Conservation (phyloP, 2,797 vertebrate species). For the Molossus molossus region DNA sequence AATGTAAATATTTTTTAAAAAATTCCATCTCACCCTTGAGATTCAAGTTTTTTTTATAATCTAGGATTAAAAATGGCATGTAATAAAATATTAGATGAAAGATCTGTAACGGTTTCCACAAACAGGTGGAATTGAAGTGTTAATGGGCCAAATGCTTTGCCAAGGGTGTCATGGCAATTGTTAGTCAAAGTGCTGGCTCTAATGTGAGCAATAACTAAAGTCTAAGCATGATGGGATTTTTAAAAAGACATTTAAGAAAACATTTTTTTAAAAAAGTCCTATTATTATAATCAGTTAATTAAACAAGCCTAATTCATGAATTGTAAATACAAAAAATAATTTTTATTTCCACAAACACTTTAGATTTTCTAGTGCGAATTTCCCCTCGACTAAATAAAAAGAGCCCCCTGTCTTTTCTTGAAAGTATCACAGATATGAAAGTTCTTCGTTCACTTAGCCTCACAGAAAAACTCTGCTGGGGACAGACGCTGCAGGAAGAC, state of each 20-base stretch:
- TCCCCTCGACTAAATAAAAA: not conserved
- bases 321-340: not conserved
- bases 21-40: not conserved
- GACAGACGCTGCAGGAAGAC: not conserved
- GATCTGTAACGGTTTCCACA: not conserved
- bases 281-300: not conserved
- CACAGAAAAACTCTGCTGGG: not conserved
- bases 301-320: not conserved
- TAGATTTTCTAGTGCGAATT: not conserved
- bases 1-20: conserved; percentile 5
- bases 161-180: not conserved
- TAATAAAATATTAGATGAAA: not conserved
- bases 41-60: conserved; percentile 10
- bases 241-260: not conserved
- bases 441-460: not conserved
- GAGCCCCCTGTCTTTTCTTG: not conserved
- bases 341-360: not conserved
- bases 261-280: not conserved
- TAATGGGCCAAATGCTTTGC: not conserved
- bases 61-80: not conserved
- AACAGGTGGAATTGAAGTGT: conserved; percentile 7
- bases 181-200: not conserved
- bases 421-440: not conserved
- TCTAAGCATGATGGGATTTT: not conserved
- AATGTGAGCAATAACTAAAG: not conserved